Conservation (phyloP, 2,888 invertebrate genomes). For the Synergus laeviventris region DNA sequence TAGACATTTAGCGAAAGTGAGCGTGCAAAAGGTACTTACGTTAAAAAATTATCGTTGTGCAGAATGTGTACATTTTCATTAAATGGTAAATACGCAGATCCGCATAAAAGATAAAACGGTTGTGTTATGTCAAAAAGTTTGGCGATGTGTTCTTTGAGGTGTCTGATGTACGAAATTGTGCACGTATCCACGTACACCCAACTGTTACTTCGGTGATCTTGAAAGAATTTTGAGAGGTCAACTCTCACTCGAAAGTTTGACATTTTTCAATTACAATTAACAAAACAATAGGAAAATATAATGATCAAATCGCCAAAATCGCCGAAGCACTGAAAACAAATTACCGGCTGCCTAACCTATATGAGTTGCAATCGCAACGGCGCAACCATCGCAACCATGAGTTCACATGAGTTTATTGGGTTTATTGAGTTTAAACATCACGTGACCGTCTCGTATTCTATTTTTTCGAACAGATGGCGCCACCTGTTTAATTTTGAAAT, state of each 20-base stretch:
- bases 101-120: constrained; percentile 69
- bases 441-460: not conserved
- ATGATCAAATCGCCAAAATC: not conserved
- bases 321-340: too few relatives aligned
- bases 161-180: constrained; percentile 61
- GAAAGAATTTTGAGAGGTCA: constrained; percentile 65
- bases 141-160: constrained; percentile 68
- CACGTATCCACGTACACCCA: constrained; percentile 67
- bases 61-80: constrained; percentile 69
- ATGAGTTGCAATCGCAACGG: not conserved
- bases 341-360: constrained; percentile 16
- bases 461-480: not conserved
- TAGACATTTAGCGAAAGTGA: too few relatives aligned
- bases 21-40: constrained; percentile 55
- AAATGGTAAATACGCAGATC: constrained; percentile 68
- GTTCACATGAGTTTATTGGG: too few relatives aligned
- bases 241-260: constrained; percentile 63
- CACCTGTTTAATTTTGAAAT: not conserved
- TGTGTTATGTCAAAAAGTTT: constrained; percentile 68
- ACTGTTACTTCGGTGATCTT: constrained; percentile 61
- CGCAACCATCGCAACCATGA: not conserved
- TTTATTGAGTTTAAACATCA: too few relatives aligned
- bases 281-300: constrained; percentile 3
- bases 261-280: constrained; percentile 27
- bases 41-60: constrained; percentile 59